Conservation (phyloP, 2,888 invertebrate species). For the Napeogenes inachia region DNA sequence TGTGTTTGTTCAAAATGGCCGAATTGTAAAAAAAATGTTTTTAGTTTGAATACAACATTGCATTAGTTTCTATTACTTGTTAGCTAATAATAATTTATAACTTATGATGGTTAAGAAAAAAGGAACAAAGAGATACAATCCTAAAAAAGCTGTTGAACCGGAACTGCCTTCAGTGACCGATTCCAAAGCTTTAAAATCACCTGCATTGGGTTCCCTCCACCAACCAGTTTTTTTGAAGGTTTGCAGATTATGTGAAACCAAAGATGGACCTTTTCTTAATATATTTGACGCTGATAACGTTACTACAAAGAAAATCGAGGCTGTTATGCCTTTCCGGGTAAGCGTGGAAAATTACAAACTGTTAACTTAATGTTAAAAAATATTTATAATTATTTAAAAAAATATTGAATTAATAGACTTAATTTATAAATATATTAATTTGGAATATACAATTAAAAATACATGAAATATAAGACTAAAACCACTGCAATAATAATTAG, state of each 20-base stretch:
- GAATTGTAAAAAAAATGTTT: slow-evolving; percentile 18
- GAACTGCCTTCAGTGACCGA: slow-evolving; percentile 33
- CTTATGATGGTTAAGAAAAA: slow-evolving; percentile 27
- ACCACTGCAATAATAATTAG: no score
- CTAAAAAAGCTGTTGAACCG: slow-evolving; percentile 34
- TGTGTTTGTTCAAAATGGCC: slow-evolving; percentile 26
- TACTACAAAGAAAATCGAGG: slow-evolving; percentile 66
- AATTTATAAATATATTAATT: no score
- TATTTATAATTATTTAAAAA: neutral
- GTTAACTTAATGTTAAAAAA: neutral
- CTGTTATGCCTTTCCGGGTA: slow-evolving; percentile 68
- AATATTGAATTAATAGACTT: neutral
- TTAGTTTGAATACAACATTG: neutral
- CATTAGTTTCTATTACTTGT: neutral
- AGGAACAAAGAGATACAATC: slow-evolving; percentile 38
- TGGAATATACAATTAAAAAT: no score
- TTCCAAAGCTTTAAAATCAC: slow-evolving; percentile 39
- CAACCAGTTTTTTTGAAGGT: slow-evolving; percentile 54
- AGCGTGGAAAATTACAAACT: slow-evolving; percentile 30
- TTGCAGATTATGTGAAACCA: slow-evolving; percentile 66
- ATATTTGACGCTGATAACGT: slow-evolving; percentile 66
- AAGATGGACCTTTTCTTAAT: slow-evolving; percentile 71
- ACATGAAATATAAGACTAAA: no score
- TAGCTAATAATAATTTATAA: slow-evolving; percentile 11
- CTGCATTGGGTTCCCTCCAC: slow-evolving; percentile 41